A percentile compares a stretch with the other conserved stretches of the same genome.
These are phyloP conservation scores for Drosophila cyrtoloma DNA, from an alignment of 2,888 invertebrate species.

Conservation along the genomic window DNA sequence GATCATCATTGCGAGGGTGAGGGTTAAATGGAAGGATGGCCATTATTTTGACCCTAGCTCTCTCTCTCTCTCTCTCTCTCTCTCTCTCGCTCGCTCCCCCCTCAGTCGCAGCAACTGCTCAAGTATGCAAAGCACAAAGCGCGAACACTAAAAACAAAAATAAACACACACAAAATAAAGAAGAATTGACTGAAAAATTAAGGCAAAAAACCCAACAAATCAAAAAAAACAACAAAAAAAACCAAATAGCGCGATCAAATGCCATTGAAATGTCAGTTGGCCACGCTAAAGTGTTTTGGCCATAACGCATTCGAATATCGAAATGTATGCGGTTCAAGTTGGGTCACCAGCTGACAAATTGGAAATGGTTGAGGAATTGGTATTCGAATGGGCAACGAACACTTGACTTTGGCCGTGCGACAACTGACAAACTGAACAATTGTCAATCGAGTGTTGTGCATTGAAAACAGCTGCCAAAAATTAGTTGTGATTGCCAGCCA, in stretches of 20 bases:
- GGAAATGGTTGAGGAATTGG: slow-evolving; percentile 21
- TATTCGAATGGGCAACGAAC: slow-evolving; percentile 22
- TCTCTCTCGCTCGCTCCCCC: neutral
- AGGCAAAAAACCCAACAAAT: slow-evolving; percentile 25
- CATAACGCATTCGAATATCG: slow-evolving; percentile 28
- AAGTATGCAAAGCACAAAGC: slow-evolving; percentile 60
- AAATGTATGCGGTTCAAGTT: slow-evolving; percentile 31
- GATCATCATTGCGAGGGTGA: slow-evolving; percentile 41
- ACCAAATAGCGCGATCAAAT: slow-evolving; percentile 54
- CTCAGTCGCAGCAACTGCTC: slow-evolving; percentile 19
- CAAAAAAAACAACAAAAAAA: slow-evolving; percentile 7
- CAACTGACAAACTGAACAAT: slow-evolving; percentile 36
- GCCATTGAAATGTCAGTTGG: slow-evolving; percentile 62
- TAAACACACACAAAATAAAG: neutral
- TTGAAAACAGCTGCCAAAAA: slow-evolving; percentile 45
- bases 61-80: neutral
- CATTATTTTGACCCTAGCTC: slow-evolving; percentile 33
- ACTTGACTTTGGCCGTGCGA: slow-evolving; percentile 37
- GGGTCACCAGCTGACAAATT: slow-evolving; percentile 41
- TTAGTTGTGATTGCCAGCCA: slow-evolving; percentile 31
- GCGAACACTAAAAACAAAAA: slow-evolving; percentile 17
- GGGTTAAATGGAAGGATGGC: slow-evolving; percentile 42
- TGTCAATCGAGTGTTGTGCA: slow-evolving; percentile 28
- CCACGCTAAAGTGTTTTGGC: slow-evolving; percentile 22
- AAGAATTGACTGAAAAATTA: slow-evolving; percentile 27